Base-by-base conservation (phyloP, 2,113 vertebrate genomes). In the Chionomys nivalis region DNA sequence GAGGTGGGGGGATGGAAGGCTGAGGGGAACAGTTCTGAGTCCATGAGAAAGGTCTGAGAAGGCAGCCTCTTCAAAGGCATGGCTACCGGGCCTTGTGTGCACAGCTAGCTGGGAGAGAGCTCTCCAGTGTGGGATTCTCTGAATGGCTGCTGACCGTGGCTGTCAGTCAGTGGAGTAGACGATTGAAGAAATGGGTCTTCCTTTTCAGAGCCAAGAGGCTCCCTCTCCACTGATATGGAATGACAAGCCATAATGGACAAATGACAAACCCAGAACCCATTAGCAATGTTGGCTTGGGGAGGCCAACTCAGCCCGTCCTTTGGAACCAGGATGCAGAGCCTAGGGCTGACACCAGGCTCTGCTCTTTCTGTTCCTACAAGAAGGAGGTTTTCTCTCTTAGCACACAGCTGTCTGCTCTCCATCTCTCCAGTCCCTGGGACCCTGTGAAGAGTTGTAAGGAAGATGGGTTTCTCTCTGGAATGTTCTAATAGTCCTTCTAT, bases 131-230 rank as follows among this genome's bases (percentile, higher is more conserved):
- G 36, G 9, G 31, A 33, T 42, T 66, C 79, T n/a, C 42, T 89
- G 39, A 70, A 47, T 3, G 63, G 89, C 65, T 87, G 33, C 39
- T 77, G 49, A 4, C 14, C 26, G 14, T 28, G 65, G n/a, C 42
- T 83, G 13, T 36, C 14, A 6, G 33, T 31, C 49, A n/a, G 2
- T 21, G n/a, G 58, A 77, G 83, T n/a, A 78, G 24, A 1, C 1
- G 8, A 70, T 39, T 55, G 17, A 26, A 93, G 39, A 86, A 86
- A 55, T 19, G 26, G 55, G 16, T 72, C 49, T 92, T 55, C 31
- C n/a, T 7, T 75, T 82, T 72, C 11, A 2, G n/a, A 17, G 33
- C 61, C 75, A 83, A 98, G 86, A 97, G n/a, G 11, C 42, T 14
- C 7, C 42, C 19, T 58, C 55, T 42, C 33, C 42, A 52, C 68